phyloP scores from a whole-genome alignment of 92 coral and sea anemone species.

The Paramuricea clavata region DNA sequence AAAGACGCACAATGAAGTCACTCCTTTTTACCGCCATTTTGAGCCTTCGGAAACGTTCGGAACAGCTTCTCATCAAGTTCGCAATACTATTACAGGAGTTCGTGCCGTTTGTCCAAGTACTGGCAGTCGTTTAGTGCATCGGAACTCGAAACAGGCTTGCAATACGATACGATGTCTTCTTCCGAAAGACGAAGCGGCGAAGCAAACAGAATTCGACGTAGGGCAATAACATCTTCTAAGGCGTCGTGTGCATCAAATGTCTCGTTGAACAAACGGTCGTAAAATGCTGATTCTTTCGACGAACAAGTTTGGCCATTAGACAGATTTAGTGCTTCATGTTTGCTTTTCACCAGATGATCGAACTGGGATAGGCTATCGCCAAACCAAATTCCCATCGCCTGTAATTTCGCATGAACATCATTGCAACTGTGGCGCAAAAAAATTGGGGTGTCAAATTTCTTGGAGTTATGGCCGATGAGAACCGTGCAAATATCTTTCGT shows the following conservation, averaged over 20 bases:
- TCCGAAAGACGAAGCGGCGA: conserved; percentile 27
- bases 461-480: conserved; percentile 35
- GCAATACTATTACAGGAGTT: too few species aligned
- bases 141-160: conserved; percentile 1
- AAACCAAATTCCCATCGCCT: neutral
- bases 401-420: neutral
- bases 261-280: conserved; percentile 50
- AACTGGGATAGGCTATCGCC: neutral
- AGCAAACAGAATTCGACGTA: conserved; percentile 54
- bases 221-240: conserved; percentile 64
- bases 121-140: conserved; percentile 54
- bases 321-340: neutral
- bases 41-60: neutral
- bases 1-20: too few species aligned
- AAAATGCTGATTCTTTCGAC: conserved; percentile 50
- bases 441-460: conserved; percentile 28
- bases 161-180: conserved; percentile 44
- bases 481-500: conserved; percentile 3
- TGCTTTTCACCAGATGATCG: neutral
- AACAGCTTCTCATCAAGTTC: too few species aligned
- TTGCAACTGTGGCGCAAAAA: conserved; percentile 2
- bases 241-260: conserved; percentile 69
- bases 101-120: neutral
- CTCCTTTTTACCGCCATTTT: neutral
- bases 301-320: conserved; percentile 24